Conservation (phyloP, 1,140 invertebrate genomes). For the Theocolax elegans region DNA sequence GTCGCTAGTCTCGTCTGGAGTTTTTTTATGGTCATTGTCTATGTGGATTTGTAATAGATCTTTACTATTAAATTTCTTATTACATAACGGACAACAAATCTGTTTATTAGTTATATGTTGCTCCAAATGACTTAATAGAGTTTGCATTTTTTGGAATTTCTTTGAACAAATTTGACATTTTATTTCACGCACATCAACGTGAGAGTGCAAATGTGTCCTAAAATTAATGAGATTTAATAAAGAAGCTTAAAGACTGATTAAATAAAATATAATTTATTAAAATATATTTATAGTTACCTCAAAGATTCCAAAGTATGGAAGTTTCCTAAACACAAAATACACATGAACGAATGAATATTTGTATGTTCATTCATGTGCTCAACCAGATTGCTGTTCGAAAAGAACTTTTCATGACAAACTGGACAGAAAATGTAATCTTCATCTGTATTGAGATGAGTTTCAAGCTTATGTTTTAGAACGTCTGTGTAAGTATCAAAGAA, state of each 20-base stretch:
- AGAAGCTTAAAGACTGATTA: neutral
- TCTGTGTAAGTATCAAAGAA: constrained; percentile 22
- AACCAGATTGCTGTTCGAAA: neutral
- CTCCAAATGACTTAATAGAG: constrained; percentile 4
- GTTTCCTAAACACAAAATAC: constrained; percentile 8
- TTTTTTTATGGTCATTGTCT: constrained; percentile 10
- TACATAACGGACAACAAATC: constrained; percentile 11
- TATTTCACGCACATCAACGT: constrained; percentile 21
- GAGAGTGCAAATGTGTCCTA: constrained; percentile 25
- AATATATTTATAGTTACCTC: constrained; percentile 17
- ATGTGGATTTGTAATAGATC: constrained; percentile 24
- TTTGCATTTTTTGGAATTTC: constrained; percentile 8
- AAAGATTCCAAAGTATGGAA: constrained; percentile 30
- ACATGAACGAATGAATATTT: constrained; percentile 19
- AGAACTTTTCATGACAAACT: constrained; percentile 32
- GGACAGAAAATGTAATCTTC: constrained; percentile 21
- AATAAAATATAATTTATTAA: neutral
- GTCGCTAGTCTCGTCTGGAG: neutral
- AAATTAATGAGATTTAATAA: constrained; percentile 4
- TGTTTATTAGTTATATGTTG: neutral
- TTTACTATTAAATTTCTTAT: neutral
- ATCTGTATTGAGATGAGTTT: neutral
- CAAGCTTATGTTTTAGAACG: constrained; percentile 31
- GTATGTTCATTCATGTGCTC: constrained; percentile 26
- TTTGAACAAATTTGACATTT: constrained; percentile 21